Evolutionary conservation across 2,888 invertebrate species (phyloP), one percentile per base, ranked within the genome.

Genomic region (Cryptocephalus moraei): DNA sequence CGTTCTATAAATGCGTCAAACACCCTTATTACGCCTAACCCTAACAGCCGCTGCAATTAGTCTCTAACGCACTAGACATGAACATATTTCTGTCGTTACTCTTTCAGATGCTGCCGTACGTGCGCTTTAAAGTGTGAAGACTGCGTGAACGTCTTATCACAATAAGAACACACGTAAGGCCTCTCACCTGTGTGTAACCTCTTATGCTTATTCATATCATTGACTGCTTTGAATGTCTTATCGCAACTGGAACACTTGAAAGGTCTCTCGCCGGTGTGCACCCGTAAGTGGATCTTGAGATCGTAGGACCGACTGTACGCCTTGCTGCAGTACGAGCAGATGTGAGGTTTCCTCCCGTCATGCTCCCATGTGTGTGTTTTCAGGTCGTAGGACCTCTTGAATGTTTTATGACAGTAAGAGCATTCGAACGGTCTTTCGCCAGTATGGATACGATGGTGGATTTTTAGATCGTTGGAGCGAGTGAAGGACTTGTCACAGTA

Each of bases 231-330:
- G 54, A 70, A 71, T 8, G 60, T 62, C 43, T 64, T 63, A 9
- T 63, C 63, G 47, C 70, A 71, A 31, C 66, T 62, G 47, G 67
- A 67, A 52, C 70, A 71, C 51, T 57, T 66, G 10, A 67, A 53
- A 8, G 70, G 69, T 40, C 68, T 52, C 52, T 70, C 69, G 6
- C 70, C 70, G 1, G 69, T 68, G 55, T 71, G 70, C 4, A 62
- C 61, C 38, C 69, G 51, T 61, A 70, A 60, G 54, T 71, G 70
- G 31, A 66, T 55, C 22, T 22, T 22, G 22, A 22, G 22, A 22
- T 22, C 22, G 22, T 22, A 22, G 22, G 22, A 22, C 22, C 22
- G 22, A 6, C 22, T 22, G 22, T 22, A 22, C 22, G 22, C 22
- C 22, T 22, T 22, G 22, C 22, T 22, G 22, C 22, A 22, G 22